phyloP scores from a whole-genome alignment of 2,888 invertebrate genomes.

The Bugulina stolonifera region DNA sequence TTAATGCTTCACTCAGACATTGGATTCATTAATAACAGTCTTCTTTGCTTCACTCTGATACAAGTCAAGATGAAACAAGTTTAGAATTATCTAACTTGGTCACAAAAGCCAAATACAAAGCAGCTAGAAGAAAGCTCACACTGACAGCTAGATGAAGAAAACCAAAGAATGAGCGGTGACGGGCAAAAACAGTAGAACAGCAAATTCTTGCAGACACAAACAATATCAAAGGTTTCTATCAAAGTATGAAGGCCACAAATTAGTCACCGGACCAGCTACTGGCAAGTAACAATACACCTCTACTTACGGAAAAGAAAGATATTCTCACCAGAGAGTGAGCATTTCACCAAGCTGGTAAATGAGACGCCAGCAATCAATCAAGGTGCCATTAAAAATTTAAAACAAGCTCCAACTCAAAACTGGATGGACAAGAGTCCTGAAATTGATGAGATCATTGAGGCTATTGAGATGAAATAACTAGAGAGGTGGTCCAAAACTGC shows the following conservation, averaged over 20 bases:
- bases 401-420: slow-evolving; percentile 19
- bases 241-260: slow-evolving; percentile 16
- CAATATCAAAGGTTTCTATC: slow-evolving; percentile 14
- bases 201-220: slow-evolving; percentile 8
- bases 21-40: too few species aligned
- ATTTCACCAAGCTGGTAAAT: slow-evolving; percentile 10
- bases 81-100: too few species aligned
- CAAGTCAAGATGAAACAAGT: too few species aligned
- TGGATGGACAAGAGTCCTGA: slow-evolving; percentile 9
- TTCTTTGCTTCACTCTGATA: too few species aligned
- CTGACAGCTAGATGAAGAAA: slow-evolving; percentile 17
- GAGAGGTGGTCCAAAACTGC: not conserved
- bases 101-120: slow-evolving; percentile 4
- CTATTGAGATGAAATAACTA: slow-evolving; percentile 7
- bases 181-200: slow-evolving; percentile 15
- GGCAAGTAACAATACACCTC: not conserved
- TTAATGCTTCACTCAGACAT: too few species aligned
- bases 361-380: slow-evolving; percentile 7
- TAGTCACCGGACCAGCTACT: slow-evolving; percentile 4
- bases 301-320: not conserved
- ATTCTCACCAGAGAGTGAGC: not conserved
- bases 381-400: not conserved
- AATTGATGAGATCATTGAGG: slow-evolving; percentile 5
- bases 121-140: slow-evolving; percentile 13
- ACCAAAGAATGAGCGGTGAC: slow-evolving; percentile 25